phyloP scores from a whole-genome alignment of 2,797 vertebrate species.

The Manis crassicaudata region DNA sequence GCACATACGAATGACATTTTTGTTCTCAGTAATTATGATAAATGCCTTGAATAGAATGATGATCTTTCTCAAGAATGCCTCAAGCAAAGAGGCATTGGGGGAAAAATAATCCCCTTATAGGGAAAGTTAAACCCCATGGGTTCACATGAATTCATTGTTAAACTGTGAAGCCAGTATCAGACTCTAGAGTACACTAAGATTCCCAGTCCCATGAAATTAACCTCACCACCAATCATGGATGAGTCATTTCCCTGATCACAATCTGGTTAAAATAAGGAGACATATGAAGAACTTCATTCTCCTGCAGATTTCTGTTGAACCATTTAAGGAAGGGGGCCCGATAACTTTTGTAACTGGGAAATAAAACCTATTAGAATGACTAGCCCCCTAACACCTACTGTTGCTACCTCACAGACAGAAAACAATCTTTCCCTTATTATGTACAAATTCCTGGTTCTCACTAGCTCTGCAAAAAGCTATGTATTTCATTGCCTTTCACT shows the following conservation, averaged over 20 bases:
- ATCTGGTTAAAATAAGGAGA: constrained; percentile 34
- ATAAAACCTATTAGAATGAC: constrained; percentile 26
- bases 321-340: constrained; percentile 26
- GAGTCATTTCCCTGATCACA: not conserved
- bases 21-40: constrained; percentile 39
- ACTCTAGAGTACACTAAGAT: not conserved
- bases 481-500: constrained; percentile 54
- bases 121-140: not conserved
- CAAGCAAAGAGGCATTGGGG: not conserved
- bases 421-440: constrained; percentile 57
- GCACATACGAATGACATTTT: not conserved
- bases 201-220: not conserved
- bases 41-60: not conserved
- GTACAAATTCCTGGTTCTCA: constrained; percentile 27
- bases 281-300: not conserved
- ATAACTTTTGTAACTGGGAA: constrained; percentile 42
- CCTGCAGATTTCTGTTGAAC: constrained; percentile 21
- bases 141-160: not conserved
- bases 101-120: not conserved
- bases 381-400: not conserved
- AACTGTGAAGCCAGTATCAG: not conserved
- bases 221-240: not conserved
- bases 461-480: constrained; percentile 18
- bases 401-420: not conserved
- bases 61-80: not conserved